Evolutionary conservation across 2,888 invertebrate genomes (phyloP).

Genomic region (Liodrosophila aerea): DNA sequence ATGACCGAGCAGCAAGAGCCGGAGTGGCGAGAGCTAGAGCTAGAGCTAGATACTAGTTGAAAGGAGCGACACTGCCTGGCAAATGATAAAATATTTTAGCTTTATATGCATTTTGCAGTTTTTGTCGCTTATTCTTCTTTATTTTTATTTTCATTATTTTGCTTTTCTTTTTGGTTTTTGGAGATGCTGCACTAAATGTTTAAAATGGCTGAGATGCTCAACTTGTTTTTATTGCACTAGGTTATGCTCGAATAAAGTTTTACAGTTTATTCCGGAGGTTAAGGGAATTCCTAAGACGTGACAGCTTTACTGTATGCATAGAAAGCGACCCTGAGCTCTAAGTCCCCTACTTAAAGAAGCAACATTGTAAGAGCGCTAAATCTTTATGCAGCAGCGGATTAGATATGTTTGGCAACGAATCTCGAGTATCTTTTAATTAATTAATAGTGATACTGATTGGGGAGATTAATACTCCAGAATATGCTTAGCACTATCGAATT

Average conservation of each 20-base stretch:
- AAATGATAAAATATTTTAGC: constrained; percentile 73
- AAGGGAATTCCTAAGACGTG: not conserved
- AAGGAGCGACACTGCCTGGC: constrained; percentile 6
- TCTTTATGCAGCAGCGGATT: too few species aligned
- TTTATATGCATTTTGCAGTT: constrained; percentile 63
- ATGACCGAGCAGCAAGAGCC: constrained; percentile 29
- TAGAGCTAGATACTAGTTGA: too few species aligned
- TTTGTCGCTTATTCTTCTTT: constrained; percentile 21
- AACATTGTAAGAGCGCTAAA: too few species aligned
- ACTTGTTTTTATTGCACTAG: constrained; percentile 62
- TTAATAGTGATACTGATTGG: too few species aligned
- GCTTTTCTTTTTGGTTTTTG: constrained; percentile 1
- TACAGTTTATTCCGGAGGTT: constrained; percentile 24
- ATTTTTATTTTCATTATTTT: not conserved
- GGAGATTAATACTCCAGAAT: too few species aligned
- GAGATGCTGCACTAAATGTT: constrained; percentile 12
- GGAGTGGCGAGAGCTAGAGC: not conserved
- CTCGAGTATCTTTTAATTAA: too few species aligned
- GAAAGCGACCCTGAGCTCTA: too few species aligned
- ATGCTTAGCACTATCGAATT: too few species aligned
- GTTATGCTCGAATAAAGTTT: constrained; percentile 56
- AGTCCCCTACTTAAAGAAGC: too few species aligned
- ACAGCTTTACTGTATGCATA: not conserved
- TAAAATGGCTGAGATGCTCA: constrained; percentile 59
- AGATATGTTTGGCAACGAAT: too few species aligned